Conservation (phyloP, 2,888 invertebrate species). For the Megalurothrips usitatus region DNA sequence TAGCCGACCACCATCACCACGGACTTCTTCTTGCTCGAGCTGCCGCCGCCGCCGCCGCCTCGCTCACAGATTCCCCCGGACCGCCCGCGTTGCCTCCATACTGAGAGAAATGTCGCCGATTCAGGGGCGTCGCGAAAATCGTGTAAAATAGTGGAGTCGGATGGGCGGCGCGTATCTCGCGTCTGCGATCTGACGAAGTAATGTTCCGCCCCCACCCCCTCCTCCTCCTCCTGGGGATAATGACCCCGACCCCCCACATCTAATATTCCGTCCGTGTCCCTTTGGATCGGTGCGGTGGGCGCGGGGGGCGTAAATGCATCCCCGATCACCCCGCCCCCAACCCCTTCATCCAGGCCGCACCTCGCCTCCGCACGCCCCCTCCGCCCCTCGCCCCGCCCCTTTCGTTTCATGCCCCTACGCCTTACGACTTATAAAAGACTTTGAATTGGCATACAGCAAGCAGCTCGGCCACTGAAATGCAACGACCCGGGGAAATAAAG, state of each 20-base stretch:
- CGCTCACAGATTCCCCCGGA: too few species aligned
- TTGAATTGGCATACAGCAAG: too few species aligned
- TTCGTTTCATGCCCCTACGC: background rate
- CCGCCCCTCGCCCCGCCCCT: background rate
- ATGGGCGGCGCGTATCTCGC: background rate
- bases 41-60: too few species aligned
- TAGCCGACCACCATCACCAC: too few species aligned
- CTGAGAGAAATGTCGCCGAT: too few species aligned
- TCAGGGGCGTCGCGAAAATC: background rate
- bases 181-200: conserved; percentile 1
- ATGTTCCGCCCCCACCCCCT: background rate
- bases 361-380: background rate
- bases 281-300: background rate
- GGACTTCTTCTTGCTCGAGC: too few species aligned
- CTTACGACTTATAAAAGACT: too few species aligned
- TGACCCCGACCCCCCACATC: background rate
- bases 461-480: too few species aligned
- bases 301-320: background rate
- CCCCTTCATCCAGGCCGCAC: background rate
- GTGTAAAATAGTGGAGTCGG: background rate
- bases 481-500: too few species aligned
- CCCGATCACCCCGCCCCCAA: background rate
- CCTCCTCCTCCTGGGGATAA: background rate
- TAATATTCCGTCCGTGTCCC: conserved; percentile 2
- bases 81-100: too few species aligned